Conservation (phyloP, 2,113 vertebrate species). For the Heliornis fulica region DNA sequence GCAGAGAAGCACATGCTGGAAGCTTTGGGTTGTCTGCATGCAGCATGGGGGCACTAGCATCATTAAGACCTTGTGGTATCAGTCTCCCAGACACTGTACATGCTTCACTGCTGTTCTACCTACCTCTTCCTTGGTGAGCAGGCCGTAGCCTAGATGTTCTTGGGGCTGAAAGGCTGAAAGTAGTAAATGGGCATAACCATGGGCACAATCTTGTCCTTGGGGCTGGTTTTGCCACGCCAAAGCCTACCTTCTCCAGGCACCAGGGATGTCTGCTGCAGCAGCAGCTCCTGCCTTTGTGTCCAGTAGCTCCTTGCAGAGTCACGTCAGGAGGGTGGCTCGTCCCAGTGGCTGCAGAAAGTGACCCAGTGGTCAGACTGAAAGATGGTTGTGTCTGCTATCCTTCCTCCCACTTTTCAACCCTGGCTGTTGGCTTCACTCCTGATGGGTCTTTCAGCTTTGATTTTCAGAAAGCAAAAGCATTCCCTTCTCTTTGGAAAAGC, state of each 20-base stretch:
- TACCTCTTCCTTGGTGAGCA: neutral
- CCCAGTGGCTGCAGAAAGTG: neutral
- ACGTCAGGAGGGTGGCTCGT: rapidly evolving
- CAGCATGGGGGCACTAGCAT: rapidly evolving
- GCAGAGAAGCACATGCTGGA: neutral
- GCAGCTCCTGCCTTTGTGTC: neutral
- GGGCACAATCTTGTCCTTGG: no score
- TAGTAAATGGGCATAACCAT: neutral
- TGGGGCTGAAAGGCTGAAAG: neutral
- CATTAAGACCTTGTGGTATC: neutral
- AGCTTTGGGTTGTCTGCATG: neutral
- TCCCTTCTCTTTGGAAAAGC: neutral
- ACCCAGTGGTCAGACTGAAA: neutral
- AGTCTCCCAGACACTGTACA: rapidly evolving
- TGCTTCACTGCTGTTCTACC: neutral
- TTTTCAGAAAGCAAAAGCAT: neutral
- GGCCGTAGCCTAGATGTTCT: neutral
- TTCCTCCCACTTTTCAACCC: neutral
- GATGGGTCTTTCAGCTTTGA: neutral
- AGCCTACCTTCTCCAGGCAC: neutral
- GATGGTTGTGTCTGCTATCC: neutral
- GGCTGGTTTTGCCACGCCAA: neutral
- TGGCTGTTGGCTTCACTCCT: neutral
- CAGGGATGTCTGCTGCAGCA: rapidly evolving
- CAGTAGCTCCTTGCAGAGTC: rapidly evolving